Evolutionary conservation across 2,797 vertebrate genomes (phyloP), one percentile per base, ranked within the genome.

Genomic region (Prunella strophiata): DNA sequence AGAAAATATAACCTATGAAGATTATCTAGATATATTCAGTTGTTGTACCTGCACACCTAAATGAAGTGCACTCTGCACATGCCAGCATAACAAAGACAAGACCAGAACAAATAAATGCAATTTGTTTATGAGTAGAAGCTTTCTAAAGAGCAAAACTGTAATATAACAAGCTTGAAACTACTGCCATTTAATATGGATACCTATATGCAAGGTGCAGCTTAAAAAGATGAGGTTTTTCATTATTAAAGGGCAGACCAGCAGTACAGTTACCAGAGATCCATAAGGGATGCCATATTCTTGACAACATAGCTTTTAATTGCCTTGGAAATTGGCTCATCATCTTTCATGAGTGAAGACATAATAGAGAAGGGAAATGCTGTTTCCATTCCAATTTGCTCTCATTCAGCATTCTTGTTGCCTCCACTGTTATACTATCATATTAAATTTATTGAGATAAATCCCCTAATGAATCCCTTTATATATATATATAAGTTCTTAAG

Each of bases 251-350:
- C 0, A 0, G 40, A 42, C 48, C 45, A 72, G 16, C 47, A 72
- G 58, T 27, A 59, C 50, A 66, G 50, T 75, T 75, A 88, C 50
- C 82, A 93, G 83, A 93, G 72, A 90, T 88, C 55, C 83, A 84
- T 81, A 90, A 47, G 85, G 76, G 77, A 96, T 93, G 80, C 94
- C 95, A 94, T 76, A 76, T 72, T 94, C 94, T 90, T 96, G 85
- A 93, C 93, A 96, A 95, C 51, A 1, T 21, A 91, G 77, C 7
- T 88, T 93, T 85, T 94, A 96, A 96, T 95, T 95, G 91, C 77
- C 55, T 88, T 0, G 0, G 80, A 95, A 91, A 68, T 52, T 91
- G 93, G 72, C 61, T 91, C 47, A 81, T 83, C 58, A 61, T 85
- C 85, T 89, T 95, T 77, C 87, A 67, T 52, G 71, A 74, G 17